phyloP scores from a whole-genome alignment of 2,888 invertebrate species.

The Drosophila fungiperda region DNA sequence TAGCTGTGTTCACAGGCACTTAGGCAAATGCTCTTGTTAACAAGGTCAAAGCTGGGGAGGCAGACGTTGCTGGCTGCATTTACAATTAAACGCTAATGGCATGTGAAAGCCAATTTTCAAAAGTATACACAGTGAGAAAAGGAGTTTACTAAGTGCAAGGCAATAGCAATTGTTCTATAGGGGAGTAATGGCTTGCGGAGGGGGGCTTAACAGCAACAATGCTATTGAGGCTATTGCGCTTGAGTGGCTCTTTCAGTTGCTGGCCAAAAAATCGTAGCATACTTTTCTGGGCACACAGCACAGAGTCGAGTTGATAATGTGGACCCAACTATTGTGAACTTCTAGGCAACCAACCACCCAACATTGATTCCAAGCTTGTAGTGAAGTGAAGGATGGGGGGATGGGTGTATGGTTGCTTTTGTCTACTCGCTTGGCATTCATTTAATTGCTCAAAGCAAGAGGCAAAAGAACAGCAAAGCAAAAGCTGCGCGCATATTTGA shows the following conservation, averaged over 20 bases:
- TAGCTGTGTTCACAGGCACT: constrained; percentile 49
- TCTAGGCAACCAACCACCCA: neutral
- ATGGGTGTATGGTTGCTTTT: constrained; percentile 18
- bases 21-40: constrained; percentile 72
- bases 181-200: neutral
- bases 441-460: constrained; percentile 72
- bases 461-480: constrained; percentile 24
- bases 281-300: constrained; percentile 46
- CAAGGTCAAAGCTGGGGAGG: constrained; percentile 52
- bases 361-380: constrained; percentile 35
- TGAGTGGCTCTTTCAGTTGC: constrained; percentile 52
- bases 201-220: constrained; percentile 33
- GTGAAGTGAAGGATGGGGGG: neutral
- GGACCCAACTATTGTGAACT: constrained; percentile 48
- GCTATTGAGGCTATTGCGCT: constrained; percentile 59
- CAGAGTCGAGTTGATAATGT: constrained; percentile 39
- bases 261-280: constrained; percentile 60
- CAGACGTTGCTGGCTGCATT: constrained; percentile 4
- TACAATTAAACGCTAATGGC: constrained; percentile 81
- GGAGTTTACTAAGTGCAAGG: constrained; percentile 66
- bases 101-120: constrained; percentile 79
- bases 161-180: constrained; percentile 64
- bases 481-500: constrained; percentile 56
- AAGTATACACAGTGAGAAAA: constrained; percentile 69
- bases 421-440: constrained; percentile 47